Evolutionary conservation across 2,113 vertebrate species (phyloP).

Genomic region (Piprites chloris): DNA sequence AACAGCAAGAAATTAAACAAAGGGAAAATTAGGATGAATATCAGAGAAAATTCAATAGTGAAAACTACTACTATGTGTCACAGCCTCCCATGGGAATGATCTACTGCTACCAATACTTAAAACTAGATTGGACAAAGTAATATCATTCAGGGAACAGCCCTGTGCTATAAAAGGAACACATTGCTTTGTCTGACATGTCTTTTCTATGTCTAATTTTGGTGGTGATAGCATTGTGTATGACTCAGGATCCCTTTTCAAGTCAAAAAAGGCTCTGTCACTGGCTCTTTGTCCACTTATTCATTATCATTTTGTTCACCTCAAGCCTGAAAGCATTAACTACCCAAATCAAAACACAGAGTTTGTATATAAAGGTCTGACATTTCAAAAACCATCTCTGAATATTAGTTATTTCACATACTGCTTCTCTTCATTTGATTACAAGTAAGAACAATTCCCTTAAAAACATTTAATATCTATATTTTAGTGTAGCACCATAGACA

Average conservation of each 20-base stretch:
- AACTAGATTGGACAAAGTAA: not conserved
- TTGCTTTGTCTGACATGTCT: not conserved
- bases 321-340: not conserved
- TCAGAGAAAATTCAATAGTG: not conserved
- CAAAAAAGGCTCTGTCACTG: not conserved
- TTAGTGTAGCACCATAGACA: not conserved
- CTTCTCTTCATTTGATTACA: not conserved
- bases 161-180: not conserved
- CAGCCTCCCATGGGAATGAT: not conserved
- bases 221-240: not conserved
- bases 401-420: not conserved
- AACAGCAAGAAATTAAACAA: conserved; percentile 4
- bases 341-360: not conserved
- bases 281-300: not conserved
- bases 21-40: not conserved
- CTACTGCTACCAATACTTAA: conserved; percentile 12
- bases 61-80: not conserved
- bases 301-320: not conserved
- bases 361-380: not conserved
- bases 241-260: not conserved
- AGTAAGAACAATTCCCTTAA: conserved; percentile 23
- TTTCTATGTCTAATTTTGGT: not conserved
- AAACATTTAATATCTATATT: conserved; percentile 2
- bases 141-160: not conserved
- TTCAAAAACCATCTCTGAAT: conserved; percentile 24